A percentile compares a stretch with the other conserved stretches of the same genome.
Evolutionary conservation across 1,140 invertebrate species (phyloP).

Genomic region (Stegodyphus mimosarum): DNA sequence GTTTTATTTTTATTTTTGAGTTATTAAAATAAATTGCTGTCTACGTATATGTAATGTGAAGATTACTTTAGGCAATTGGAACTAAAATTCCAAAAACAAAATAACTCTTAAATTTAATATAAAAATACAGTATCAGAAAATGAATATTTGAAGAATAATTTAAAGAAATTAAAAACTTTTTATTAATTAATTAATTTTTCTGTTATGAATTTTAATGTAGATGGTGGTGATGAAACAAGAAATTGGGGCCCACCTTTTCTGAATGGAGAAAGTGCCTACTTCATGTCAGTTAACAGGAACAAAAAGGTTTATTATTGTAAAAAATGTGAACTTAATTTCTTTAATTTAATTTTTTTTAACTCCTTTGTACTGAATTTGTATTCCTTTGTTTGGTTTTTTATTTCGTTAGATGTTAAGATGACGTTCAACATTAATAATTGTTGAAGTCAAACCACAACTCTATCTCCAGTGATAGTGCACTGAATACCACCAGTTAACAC

Average conservation of each 20-base stretch:
- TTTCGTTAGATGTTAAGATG: too few relatives aligned
- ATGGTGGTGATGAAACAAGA: constrained; percentile 88
- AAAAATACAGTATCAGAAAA: not conserved
- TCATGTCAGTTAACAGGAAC: constrained; percentile 89
- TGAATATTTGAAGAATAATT: not conserved
- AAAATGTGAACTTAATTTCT: too few relatives aligned
- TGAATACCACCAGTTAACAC: too few relatives aligned
- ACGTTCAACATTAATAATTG: too few relatives aligned
- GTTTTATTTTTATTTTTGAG: too few relatives aligned
- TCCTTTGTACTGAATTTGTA: not conserved
- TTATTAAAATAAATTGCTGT: too few relatives aligned
- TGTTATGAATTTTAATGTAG: not conserved
- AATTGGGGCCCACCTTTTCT: constrained; percentile 94
- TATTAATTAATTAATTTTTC: not conserved
- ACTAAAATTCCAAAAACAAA: too few relatives aligned
- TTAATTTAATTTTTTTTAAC: not conserved
- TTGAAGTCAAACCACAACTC: too few relatives aligned
- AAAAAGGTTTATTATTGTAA: constrained; percentile 76
- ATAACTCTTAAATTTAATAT: not conserved
- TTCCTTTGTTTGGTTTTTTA: not conserved
- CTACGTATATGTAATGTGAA: not conserved
- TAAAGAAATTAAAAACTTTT: not conserved
- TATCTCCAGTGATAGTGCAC: too few relatives aligned
- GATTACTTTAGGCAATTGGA: not conserved
- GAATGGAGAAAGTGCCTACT: constrained; percentile 84